Conservation (phyloP, 2,888 invertebrate species). For the Drosophila demipolita region DNA sequence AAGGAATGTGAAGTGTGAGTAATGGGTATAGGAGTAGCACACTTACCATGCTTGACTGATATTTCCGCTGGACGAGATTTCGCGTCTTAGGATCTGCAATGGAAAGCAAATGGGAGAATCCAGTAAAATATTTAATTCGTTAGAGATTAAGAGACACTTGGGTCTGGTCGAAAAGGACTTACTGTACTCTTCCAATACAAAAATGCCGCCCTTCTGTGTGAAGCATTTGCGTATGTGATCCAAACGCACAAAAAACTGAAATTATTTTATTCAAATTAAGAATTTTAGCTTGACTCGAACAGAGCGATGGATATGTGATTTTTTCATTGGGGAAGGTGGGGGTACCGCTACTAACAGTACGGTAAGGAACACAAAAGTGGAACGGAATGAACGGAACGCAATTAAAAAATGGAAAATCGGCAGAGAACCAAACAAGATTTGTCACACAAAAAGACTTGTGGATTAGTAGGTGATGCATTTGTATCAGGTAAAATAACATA, state of each 20-base stretch:
- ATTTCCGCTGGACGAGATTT: slow-evolving; percentile 97
- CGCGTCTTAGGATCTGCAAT: slow-evolving; percentile 98
- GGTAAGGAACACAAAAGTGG: slow-evolving; percentile 29
- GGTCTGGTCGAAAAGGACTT: slow-evolving; percentile 87
- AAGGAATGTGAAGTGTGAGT: background rate
- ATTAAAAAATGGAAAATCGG: slow-evolving; percentile 29
- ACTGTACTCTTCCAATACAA: slow-evolving; percentile 99
- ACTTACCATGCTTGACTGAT: slow-evolving; percentile 99
- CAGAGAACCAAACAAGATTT: slow-evolving; percentile 17
- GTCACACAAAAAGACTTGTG: slow-evolving; percentile 34
- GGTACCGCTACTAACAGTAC: slow-evolving; percentile 8
- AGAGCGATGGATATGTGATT: background rate
- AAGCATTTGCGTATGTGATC: slow-evolving; percentile 99
- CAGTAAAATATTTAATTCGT: background rate
- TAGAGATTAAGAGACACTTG: background rate
- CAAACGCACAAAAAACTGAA: slow-evolving; percentile 99
- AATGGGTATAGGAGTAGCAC: slow-evolving; percentile 6
- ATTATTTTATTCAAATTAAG: slow-evolving; percentile 77
- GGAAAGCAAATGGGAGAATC: background rate
- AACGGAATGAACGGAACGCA: slow-evolving; percentile 47
- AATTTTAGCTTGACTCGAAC: slow-evolving; percentile 13
- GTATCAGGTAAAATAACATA: slow-evolving; percentile 9
- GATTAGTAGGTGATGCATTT: slow-evolving; percentile 19
- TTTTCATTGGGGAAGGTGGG: background rate
- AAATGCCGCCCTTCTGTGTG: slow-evolving; percentile 99